A percentile compares a stretch with the other conserved stretches of the same genome.
These are phyloP conservation scores for Lagenorhynchus albirostris DNA, from an alignment of 2,113 vertebrate genomes.

Conservation along the genomic window DNA sequence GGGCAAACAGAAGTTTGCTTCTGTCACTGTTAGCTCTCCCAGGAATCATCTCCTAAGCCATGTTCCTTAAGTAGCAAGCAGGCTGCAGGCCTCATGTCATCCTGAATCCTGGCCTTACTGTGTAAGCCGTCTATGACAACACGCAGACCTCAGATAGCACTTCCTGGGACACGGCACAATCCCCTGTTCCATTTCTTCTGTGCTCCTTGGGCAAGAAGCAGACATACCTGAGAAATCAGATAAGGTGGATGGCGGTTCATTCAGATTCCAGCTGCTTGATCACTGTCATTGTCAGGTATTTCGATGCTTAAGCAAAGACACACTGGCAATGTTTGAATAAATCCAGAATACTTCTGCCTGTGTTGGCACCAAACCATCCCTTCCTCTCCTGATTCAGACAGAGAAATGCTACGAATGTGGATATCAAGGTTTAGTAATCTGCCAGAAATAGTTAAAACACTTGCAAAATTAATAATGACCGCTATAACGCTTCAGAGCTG, in stretches of 20 bases:
- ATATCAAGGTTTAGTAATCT: neutral
- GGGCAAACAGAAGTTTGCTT: neutral
- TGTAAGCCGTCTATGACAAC: neutral
- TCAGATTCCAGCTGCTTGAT: neutral
- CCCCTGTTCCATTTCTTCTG: rapidly evolving
- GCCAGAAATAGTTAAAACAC: neutral
- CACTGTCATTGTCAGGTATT: neutral
- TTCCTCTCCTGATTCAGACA: neutral
- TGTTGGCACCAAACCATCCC: neutral
- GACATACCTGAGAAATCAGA: neutral
- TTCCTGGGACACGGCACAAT: neutral
- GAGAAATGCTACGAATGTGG: neutral
- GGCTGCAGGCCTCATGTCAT: neutral
- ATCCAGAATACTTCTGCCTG: neutral
- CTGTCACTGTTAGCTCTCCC: neutral
- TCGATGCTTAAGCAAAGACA: neutral
- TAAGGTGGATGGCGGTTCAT: neutral
- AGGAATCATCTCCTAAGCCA: neutral
- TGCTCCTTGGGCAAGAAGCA: neutral
- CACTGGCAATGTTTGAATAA: neutral
- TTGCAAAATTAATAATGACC: neutral
- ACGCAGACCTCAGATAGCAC: neutral
- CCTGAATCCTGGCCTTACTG: neutral
- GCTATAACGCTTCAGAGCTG: neutral
- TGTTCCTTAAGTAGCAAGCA: neutral